These are phyloP conservation scores for Paracyclopina nana DNA, from an alignment of 1,140 invertebrate genomes.

Conservation along the genomic window DNA sequence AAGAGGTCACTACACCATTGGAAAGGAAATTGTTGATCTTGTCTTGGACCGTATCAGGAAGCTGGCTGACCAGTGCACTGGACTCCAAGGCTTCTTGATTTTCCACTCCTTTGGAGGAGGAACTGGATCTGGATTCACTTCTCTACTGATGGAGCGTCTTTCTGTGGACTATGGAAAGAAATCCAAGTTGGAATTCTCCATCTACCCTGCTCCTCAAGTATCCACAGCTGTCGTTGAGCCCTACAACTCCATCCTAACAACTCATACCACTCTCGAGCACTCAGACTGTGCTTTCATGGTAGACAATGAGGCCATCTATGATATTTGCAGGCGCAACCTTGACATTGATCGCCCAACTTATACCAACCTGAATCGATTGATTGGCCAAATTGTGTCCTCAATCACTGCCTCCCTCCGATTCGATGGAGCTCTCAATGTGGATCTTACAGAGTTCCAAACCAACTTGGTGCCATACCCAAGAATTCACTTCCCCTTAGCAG, in stretches of 20 bases:
- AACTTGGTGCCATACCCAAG: slow-evolving; percentile 47
- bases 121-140: slow-evolving; percentile 34
- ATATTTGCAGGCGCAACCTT: slow-evolving; percentile 44
- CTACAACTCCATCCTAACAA: slow-evolving; percentile 45
- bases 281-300: slow-evolving; percentile 46
- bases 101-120: slow-evolving; percentile 34
- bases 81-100: slow-evolving; percentile 43
- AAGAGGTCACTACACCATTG: slow-evolving; percentile 71
- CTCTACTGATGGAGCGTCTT: slow-evolving; percentile 32
- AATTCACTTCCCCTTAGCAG: slow-evolving; percentile 49
- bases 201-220: slow-evolving; percentile 14
- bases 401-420: slow-evolving; percentile 41
- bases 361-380: slow-evolving; percentile 34
- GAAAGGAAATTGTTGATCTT: slow-evolving; percentile 43
- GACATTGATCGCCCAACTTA: slow-evolving; percentile 38
- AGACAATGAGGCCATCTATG: slow-evolving; percentile 72
- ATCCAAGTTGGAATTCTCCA: slow-evolving; percentile 29
- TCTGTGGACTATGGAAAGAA: slow-evolving; percentile 36
- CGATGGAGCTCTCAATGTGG: slow-evolving; percentile 45
- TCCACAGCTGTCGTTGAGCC: slow-evolving; percentile 42
- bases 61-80: slow-evolving; percentile 54
- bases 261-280: slow-evolving; percentile 48
- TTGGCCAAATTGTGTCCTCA: slow-evolving; percentile 31
- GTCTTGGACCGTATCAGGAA: slow-evolving; percentile 32
- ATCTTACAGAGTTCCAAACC: slow-evolving; percentile 43